Evolutionary conservation across 1,140 invertebrate species (phyloP).

Genomic region (Aplysia californica): DNA sequence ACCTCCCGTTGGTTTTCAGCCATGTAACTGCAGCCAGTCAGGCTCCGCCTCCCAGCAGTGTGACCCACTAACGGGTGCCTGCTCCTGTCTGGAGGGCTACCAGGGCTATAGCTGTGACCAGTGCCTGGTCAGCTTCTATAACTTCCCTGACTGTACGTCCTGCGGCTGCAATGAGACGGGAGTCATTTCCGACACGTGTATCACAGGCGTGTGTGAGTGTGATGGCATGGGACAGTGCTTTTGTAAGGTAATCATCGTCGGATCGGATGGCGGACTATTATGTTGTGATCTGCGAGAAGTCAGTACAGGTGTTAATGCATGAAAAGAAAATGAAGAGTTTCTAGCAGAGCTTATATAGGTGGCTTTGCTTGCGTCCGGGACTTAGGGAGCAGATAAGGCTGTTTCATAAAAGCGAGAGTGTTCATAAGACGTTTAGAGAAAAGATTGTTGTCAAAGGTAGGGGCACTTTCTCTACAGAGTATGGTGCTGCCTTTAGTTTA

Average conservation of each 20-base stretch:
- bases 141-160: conserved; percentile 88
- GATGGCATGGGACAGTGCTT: conserved; percentile 86
- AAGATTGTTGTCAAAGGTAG: too few relatives aligned
- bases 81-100: conserved; percentile 90
- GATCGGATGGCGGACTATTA: too few relatives aligned
- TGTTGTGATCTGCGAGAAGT: not conserved
- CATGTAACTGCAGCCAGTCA: conserved; percentile 76
- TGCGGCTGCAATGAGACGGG: conserved; percentile 90
- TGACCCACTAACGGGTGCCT: conserved; percentile 83
- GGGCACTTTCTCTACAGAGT: too few relatives aligned
- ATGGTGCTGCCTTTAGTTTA: too few relatives aligned
- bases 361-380: too few relatives aligned
- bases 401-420: too few relatives aligned
- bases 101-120: conserved; percentile 91
- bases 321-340: not conserved
- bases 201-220: conserved; percentile 77
- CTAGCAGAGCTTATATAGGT: too few relatives aligned
- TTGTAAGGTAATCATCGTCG: conserved; percentile 84
- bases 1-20: too few relatives aligned
- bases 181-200: conserved; percentile 68
- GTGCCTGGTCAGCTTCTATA: conserved; percentile 77
- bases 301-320: not conserved
- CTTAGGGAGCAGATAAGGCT: too few relatives aligned
- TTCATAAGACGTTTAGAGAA: too few relatives aligned
- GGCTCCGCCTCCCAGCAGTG: conserved; percentile 82